phyloP scores from a whole-genome alignment of 2,113 vertebrate species.

The Mobula hypostoma region DNA sequence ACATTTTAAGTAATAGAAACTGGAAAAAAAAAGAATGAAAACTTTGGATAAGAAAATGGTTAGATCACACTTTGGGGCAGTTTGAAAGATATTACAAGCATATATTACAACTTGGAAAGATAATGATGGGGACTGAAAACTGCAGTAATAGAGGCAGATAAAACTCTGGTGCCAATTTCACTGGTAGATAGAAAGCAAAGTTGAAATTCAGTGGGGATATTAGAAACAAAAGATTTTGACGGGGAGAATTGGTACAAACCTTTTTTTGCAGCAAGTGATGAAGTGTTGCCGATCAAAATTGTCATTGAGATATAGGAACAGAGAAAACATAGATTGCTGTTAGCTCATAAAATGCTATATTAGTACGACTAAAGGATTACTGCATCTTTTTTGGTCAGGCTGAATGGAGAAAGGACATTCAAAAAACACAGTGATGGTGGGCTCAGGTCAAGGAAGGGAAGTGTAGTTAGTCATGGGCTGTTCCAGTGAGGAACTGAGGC shows the following conservation, averaged over 20 bases:
- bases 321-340: neutral
- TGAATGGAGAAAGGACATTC: no score
- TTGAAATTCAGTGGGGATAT: neutral
- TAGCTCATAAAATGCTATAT: neutral
- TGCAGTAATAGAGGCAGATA: neutral
- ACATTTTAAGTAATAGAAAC: neutral
- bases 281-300: neutral
- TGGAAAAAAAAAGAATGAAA: neutral
- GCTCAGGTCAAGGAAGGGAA: neutral
- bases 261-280: neutral
- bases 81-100: neutral
- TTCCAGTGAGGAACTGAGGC: neutral
- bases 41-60: neutral
- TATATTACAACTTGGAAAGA: neutral
- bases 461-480: neutral
- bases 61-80: neutral
- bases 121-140: neutral
- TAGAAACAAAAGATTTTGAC: neutral
- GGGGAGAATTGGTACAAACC: neutral
- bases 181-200: neutral
- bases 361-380: no score
- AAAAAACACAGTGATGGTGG: no score
- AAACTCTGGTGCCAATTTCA: neutral
- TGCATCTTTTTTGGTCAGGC: no score
- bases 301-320: neutral